Percentiles rank a stretch among this genome's conserved stretches.
These are phyloP conservation scores for Scarus forsteni DNA, from an alignment of 2,797 vertebrate genomes.

Conservation along the genomic window DNA sequence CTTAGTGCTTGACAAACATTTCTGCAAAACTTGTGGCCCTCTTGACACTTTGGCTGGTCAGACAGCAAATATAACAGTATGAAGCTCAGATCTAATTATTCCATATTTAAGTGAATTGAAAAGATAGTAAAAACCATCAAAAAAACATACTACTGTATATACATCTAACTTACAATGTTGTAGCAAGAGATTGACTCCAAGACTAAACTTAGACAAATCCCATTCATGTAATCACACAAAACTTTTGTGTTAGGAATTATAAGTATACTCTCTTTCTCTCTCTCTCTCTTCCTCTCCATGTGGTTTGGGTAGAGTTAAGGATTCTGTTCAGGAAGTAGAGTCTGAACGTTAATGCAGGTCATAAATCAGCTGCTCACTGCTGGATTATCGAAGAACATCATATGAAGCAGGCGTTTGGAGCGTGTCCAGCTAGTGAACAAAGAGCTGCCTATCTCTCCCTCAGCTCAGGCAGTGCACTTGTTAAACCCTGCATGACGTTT, in stretches of 20 bases:
- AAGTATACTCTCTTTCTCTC: too few species aligned
- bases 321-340: constrained; percentile 75
- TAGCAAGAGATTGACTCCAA: neutral
- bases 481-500: constrained; percentile 68
- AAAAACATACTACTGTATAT: too few species aligned
- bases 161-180: neutral
- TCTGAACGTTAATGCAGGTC: constrained; percentile 75
- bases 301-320: constrained; percentile 44
- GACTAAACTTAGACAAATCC: constrained; percentile 9
- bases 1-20: too few species aligned
- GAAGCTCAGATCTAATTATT: too few species aligned
- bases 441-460: constrained; percentile 64
- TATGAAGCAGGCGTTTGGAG: constrained; percentile 70
- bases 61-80: too few species aligned
- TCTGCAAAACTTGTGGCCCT: too few species aligned
- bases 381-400: constrained; percentile 80
- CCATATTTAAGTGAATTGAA: too few species aligned
- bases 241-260: constrained; percentile 27
- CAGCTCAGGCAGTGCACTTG: constrained; percentile 59
- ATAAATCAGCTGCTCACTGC: constrained; percentile 78
- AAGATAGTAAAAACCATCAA: too few species aligned
- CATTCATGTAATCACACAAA: constrained; percentile 18
- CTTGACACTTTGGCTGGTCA: too few species aligned
- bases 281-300: constrained; percentile 25
- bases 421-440: constrained; percentile 75